A percentile compares a stretch with the other conserved stretches of the same genome.
Conservation (phyloP, 1,140 invertebrate species). For the Heliconius hermathena region DNA sequence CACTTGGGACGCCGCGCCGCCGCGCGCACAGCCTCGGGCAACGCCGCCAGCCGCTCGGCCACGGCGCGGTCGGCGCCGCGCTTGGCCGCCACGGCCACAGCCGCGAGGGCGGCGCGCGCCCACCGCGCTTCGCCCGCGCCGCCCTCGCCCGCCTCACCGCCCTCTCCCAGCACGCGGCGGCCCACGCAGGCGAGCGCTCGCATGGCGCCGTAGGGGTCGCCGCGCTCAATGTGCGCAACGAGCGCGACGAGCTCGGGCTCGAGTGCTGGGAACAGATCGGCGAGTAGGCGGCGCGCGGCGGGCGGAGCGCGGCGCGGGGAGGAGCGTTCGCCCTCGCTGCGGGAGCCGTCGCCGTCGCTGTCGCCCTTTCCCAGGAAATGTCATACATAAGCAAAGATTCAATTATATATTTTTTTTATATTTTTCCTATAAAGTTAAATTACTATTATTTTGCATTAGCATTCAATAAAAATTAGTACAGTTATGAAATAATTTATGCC, state of each 20-base stretch:
- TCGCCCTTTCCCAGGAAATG: constrained; percentile 25
- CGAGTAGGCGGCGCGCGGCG: constrained; percentile 89
- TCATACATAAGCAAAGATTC: no score
- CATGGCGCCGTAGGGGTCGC: constrained; percentile 95
- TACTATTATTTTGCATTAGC: no score
- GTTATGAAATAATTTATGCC: no score
- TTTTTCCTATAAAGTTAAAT: no score
- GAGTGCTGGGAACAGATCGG: constrained; percentile 91
- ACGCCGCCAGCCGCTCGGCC: constrained; percentile 91
- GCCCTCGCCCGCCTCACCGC: constrained; percentile 37
- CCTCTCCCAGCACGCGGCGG: constrained; percentile 85
- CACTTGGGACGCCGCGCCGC: constrained; percentile 88
- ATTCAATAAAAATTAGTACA: no score
- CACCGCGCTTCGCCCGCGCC: constrained; percentile 89
- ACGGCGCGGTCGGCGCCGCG: constrained; percentile 97
- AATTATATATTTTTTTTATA: no score
- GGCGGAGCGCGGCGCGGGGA: constrained; percentile 86
- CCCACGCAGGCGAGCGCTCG: constrained; percentile 85
- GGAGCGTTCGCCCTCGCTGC: constrained; percentile 79
- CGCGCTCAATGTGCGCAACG: constrained; percentile 91
- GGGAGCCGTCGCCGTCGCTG: constrained; percentile 94
- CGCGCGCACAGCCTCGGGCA: constrained; percentile 88
- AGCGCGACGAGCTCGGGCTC: constrained; percentile 94
- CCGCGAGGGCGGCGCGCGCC: constrained; percentile 73
- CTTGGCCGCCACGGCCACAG: constrained; percentile 89